These are phyloP conservation scores for Tenthredo distinguenda DNA, from an alignment of 2,888 invertebrate species.

Conservation along the genomic window DNA sequence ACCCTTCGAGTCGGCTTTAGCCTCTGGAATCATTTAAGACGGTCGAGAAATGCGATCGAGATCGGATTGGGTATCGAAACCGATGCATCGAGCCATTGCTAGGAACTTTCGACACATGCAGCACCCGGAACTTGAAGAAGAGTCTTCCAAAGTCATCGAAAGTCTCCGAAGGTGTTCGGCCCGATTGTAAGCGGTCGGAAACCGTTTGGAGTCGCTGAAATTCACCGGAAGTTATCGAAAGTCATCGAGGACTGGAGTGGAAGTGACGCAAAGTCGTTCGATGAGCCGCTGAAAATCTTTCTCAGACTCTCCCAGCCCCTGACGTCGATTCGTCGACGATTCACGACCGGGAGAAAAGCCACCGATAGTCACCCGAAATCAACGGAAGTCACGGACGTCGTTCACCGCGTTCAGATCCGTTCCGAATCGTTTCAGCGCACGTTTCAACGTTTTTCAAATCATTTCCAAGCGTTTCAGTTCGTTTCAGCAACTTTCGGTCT, in stretches of 20 bases:
- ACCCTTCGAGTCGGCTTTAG: neutral
- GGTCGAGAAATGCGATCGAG: neutral
- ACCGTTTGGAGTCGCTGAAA: neutral
- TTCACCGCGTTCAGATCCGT: neutral
- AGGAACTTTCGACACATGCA: neutral
- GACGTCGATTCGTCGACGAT: neutral
- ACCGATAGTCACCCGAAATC: neutral
- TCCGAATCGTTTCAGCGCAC: neutral
- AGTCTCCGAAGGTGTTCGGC: neutral
- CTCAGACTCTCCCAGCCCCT: neutral
- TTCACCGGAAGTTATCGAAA: neutral
- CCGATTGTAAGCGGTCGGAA: neutral
- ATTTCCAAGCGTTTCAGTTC: neutral
- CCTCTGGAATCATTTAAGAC: neutral
- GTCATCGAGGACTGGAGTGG: neutral
- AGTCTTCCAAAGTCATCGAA: neutral
- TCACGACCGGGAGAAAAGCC: neutral
- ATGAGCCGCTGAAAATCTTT: neutral
- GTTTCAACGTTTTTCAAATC: neutral
- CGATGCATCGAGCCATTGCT: neutral
- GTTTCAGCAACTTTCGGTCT: no score
- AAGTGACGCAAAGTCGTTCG: neutral
- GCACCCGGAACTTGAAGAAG: neutral
- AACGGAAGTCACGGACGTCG: neutral
- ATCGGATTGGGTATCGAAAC: neutral